phyloP scores from a whole-genome alignment of 2,113 vertebrate genomes.

The Poeciliopsis prolifica region DNA sequence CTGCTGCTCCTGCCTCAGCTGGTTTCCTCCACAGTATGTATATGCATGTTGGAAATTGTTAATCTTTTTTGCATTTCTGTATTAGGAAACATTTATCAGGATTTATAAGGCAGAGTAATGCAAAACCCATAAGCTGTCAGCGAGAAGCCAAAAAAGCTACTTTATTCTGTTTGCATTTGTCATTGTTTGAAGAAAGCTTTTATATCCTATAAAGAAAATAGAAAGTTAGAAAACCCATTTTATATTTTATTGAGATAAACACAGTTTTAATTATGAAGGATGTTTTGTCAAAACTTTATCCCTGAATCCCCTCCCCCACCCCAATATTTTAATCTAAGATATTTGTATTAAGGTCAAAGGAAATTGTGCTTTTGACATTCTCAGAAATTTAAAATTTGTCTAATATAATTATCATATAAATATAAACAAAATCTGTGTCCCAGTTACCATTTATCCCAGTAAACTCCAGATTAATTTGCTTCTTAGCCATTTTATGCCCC shows the following conservation, averaged over 20 bases:
- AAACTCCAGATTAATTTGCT: too few relatives aligned
- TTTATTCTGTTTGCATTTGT: background rate
- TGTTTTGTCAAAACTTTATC: background rate
- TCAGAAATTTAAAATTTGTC: background rate
- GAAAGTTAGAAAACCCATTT: background rate
- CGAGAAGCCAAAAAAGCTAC: background rate
- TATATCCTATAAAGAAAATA: background rate
- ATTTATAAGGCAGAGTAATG: background rate
- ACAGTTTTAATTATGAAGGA: background rate
- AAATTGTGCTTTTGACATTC: background rate
- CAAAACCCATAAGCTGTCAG: background rate
- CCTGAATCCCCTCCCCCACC: too few relatives aligned
- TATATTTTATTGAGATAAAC: background rate
- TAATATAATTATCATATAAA: background rate
- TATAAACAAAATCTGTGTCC: background rate
- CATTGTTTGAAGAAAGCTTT: background rate
- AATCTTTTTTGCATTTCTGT: background rate
- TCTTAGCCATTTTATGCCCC: background rate
- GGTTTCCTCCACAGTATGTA: slow-evolving; percentile 68
- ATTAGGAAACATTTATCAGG: background rate
- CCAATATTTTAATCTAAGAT: too few relatives aligned
- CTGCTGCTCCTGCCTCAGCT: slow-evolving; percentile 64
- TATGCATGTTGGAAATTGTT: slow-evolving; percentile 1
- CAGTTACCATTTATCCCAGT: background rate
- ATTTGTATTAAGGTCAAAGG: background rate